A percentile compares a stretch with the other conserved stretches of the same genome.
These are phyloP conservation scores for Horisme vitalbata DNA, from an alignment of 2,888 invertebrate species.

Conservation along the genomic window DNA sequence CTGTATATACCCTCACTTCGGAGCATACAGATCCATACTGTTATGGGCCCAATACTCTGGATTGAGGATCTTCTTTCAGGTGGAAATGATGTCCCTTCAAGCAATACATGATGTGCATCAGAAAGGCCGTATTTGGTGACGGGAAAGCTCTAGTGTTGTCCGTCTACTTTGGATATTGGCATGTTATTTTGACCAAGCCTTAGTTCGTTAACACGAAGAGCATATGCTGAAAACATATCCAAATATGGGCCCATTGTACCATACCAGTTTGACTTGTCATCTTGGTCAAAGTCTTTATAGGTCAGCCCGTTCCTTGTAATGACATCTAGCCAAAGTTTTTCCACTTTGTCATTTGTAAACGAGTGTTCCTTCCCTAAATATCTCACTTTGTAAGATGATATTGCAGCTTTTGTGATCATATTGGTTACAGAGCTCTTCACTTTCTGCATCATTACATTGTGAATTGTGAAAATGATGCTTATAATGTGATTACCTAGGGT, in stretches of 20 bases:
- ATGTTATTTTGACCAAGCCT: slow-evolving; percentile 3
- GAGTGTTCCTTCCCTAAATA: background rate
- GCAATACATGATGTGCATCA: slow-evolving; percentile 37
- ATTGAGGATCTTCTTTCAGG: slow-evolving; percentile 35
- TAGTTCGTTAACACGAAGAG: background rate
- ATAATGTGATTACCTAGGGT: background rate
- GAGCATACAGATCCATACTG: background rate
- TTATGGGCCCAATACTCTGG: background rate
- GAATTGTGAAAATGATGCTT: background rate
- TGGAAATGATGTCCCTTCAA: slow-evolving; percentile 35
- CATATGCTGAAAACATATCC: background rate
- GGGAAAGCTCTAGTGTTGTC: background rate
- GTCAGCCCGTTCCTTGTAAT: background rate
- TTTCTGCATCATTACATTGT: background rate
- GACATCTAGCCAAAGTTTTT: background rate
- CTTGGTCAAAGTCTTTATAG: background rate
- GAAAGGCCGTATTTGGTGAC: slow-evolving; percentile 36
- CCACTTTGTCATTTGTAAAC: no score
- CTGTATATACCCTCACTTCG: background rate
- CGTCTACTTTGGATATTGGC: slow-evolving; percentile 1
- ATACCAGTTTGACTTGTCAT: slow-evolving; percentile 3
- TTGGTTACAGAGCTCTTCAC: background rate
- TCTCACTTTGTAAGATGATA: background rate
- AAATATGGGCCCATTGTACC: slow-evolving; percentile 4
- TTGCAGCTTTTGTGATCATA: background rate